These are phyloP conservation scores for Colossoma macropomum DNA, from an alignment of 2,113 vertebrate genomes.

Conservation along the genomic window DNA sequence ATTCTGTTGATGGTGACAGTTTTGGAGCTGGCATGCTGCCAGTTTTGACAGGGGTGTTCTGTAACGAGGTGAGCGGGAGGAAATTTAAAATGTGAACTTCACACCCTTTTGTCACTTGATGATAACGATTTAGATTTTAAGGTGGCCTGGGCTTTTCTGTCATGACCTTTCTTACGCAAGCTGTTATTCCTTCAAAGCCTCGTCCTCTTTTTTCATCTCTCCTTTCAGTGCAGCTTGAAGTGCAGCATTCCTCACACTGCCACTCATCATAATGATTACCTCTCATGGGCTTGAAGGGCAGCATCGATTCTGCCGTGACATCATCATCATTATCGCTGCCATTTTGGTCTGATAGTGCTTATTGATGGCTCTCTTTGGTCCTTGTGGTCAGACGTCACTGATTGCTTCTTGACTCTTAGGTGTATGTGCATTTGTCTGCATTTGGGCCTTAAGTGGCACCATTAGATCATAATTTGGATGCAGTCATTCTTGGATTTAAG, in stretches of 20 bases:
- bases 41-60: background rate
- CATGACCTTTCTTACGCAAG: slow-evolving; percentile 13
- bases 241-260: background rate
- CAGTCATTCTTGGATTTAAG: background rate
- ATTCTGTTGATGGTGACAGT: background rate
- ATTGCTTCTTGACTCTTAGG: background rate
- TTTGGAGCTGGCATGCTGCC: background rate
- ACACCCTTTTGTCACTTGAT: background rate
- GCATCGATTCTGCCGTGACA: slow-evolving; percentile 20
- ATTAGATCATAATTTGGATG: background rate
- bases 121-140: slow-evolving; percentile 14
- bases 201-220: background rate
- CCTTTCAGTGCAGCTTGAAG: background rate
- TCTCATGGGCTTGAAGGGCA: slow-evolving; percentile 4
- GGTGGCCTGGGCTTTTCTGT: background rate
- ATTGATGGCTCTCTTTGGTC: background rate
- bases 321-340: background rate
- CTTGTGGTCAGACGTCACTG: background rate
- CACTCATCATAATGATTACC: background rate
- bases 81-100: background rate
- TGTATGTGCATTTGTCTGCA: slow-evolving; percentile 1
- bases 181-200: background rate
- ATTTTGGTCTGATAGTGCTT: slow-evolving; percentile 1
- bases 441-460: background rate
- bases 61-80: background rate